Evolutionary conservation across 2,888 invertebrate species (phyloP), one percentile per base, ranked within the genome.

Genomic region (Trichopria drosophilae): DNA sequence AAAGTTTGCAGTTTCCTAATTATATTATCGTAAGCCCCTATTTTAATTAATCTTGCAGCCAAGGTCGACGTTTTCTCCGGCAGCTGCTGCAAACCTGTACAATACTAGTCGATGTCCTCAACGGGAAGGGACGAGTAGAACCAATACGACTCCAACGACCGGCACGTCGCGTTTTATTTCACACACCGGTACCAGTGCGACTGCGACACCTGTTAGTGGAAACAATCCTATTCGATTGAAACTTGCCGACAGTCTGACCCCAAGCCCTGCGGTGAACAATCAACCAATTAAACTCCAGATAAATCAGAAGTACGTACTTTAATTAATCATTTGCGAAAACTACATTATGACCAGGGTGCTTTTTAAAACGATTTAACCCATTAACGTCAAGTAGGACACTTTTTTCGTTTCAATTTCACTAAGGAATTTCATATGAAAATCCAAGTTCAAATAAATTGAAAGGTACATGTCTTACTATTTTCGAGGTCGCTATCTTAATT

Each of bases 231-330:
- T 67, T 35, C 60, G 73, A 41, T 59, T 72, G 43, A 75, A 74
- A 53, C 62, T 73, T 29, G 53, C 66, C 3, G 73, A 75, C 49
- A 61, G 64, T 22, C 56, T 72, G 6, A 68, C 58, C 58, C 68
- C 66, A 48, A 71, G 65, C 57, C 59, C 65, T 31, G 58, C 61
- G 23, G 37, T 63, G 20, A 66, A 46, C 43, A 66, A 47, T 55
- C 74, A 72, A 53, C 72, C 73, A 16, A 71, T 74, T 37, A 75
- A 73, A 56, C 43, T 74, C 28, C 71, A 70, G 57, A 71, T 71
- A 15, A 73, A 66, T 59, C 68, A 66, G 57, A 72, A 69, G 65
- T 69, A 56, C 50, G 62, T 53, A 31, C 16, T 7, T 10, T 32
- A 24, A 18, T 16, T 24, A n/a, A n/a, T n/a, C n/a, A n/a, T n/a